Evolutionary conservation across 2,888 invertebrate species (phyloP).

Genomic region (Cryptus armator): DNA sequence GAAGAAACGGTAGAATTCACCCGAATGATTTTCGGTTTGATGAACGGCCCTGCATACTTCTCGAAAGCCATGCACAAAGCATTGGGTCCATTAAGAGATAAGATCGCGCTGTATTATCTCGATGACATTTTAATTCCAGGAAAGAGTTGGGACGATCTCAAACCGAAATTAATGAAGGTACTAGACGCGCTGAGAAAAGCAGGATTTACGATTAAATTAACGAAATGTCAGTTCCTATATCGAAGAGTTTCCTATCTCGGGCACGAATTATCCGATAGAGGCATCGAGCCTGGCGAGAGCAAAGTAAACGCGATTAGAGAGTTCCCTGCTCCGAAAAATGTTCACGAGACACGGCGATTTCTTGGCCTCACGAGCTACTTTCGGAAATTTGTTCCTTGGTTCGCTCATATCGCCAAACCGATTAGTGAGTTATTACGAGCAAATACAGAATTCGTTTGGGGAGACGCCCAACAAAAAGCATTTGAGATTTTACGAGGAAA

Average conservation of each 20-base stretch:
- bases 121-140: too few species aligned
- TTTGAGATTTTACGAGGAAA: conserved; percentile 32
- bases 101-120: too few species aligned
- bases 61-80: too few species aligned
- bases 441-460: conserved; percentile 23
- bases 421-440: conserved; percentile 13
- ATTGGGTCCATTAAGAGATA: too few species aligned
- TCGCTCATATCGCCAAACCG: conserved; percentile 14
- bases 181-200: neutral
- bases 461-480: conserved; percentile 9
- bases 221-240: neutral
- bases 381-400: conserved; percentile 37
- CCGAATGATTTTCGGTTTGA: too few species aligned
- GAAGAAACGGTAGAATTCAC: too few species aligned
- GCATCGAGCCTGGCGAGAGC: neutral
- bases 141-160: too few species aligned
- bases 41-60: too few species aligned
- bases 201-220: neutral
- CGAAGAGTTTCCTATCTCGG: neutral
- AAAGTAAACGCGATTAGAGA: neutral
- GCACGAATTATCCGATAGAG: neutral
- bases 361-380: conserved; percentile 41
- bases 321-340: conserved; percentile 38
- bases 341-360: conserved; percentile 45
- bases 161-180: too few species aligned